Base-by-base conservation (phyloP, 2,113 vertebrate species). In the Nannospalax galili region DNA sequence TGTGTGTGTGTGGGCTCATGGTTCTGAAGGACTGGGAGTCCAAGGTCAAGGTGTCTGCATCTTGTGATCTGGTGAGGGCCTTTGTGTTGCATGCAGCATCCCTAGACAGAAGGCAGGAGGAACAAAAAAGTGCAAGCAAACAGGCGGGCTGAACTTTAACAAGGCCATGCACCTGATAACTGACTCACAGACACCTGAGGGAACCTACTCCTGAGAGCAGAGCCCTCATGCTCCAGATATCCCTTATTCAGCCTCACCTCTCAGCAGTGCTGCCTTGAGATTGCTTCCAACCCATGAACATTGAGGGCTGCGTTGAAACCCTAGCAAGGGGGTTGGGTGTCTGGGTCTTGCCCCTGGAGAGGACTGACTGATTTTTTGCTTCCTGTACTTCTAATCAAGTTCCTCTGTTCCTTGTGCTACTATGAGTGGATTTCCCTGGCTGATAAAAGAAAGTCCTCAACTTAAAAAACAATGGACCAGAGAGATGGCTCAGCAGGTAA, bases 381-480 rank as follows among this genome's bases (percentile, higher is more conserved):
- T 35, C 74, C 30, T 64, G 64, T 58, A 69, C 73, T 70, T 93
- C 65, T 32, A 30, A 58, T 90, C 45, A 67, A 52, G 69, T 78
- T 58, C 52, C 32, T 93, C 67, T 88, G 26, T 74, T 91, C 67
- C 73, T 88, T 70, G 26, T 58, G 26, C 86, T 93, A 52, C 67
- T 69, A 77, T 20, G 37, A 77, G 48, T 60, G 72, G 14, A 15
- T 88, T 75, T 87, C 32, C 37, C 56, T 73, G 87, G 88, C 42
- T 72, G 73, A 52, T 93, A 88, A 67, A 17, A 48, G 12, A 30
- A 62, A 94, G 90, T 75, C 77, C 72, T 30, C 42, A 52, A 42
- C 40, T 37, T 24, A 24, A 12, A 73, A 40, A 73, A 40, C 20
- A 20, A 10, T 40, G 40, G 72, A 40, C 37, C 40, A 20, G n/a